These are phyloP conservation scores for Peribatodes rhomboidaria DNA, from an alignment of 2,888 invertebrate species.

Conservation along the genomic window DNA sequence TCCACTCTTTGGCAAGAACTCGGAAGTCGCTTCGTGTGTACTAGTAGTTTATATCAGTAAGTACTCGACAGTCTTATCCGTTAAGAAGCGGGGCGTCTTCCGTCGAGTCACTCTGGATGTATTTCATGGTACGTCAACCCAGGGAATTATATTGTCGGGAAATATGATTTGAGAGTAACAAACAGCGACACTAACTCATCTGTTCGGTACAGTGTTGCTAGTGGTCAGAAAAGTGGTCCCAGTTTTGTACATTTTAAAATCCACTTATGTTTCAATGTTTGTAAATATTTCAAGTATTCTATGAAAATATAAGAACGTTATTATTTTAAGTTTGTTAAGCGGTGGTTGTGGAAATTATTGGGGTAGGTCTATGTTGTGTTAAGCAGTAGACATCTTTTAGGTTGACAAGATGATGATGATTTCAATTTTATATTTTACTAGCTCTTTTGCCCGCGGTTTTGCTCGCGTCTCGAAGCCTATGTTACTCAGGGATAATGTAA, in stretches of 20 bases:
- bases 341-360: too few species aligned
- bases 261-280: not conserved
- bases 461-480: too few species aligned
- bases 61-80: constrained; percentile 49
- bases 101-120: constrained; percentile 85
- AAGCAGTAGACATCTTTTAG: too few species aligned
- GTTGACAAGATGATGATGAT: too few species aligned
- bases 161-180: constrained; percentile 83
- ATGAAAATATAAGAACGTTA: not conserved
- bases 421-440: too few species aligned
- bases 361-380: too few species aligned
- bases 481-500: too few species aligned
- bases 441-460: too few species aligned
- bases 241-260: not conserved
- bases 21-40: too few species aligned
- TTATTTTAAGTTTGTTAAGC: too few species aligned
- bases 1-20: too few species aligned
- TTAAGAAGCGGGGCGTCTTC: constrained; percentile 75
- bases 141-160: constrained; percentile 84
- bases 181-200: constrained; percentile 58
- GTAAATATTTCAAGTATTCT: not conserved
- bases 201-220: not conserved
- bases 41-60: constrained; percentile 45
- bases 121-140: constrained; percentile 86
- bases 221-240: not conserved